Conservation (phyloP, 1,140 invertebrate species). For the Zaprionus lachaisei region DNA sequence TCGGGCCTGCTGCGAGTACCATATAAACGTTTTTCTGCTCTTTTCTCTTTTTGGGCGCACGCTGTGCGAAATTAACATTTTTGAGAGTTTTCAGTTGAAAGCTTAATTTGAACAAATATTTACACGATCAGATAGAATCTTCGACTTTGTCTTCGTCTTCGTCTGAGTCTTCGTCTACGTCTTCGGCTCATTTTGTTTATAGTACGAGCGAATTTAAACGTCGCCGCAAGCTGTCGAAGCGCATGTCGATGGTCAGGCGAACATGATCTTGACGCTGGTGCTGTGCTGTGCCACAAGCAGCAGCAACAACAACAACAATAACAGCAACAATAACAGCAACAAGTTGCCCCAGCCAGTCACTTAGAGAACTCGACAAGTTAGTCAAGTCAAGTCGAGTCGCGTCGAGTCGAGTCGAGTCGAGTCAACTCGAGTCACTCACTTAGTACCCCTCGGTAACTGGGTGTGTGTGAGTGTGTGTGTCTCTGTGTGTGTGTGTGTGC, state of each 20-base stretch:
- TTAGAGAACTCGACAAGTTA: slow-evolving; percentile 61
- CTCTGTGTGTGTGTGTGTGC: slow-evolving; percentile 15
- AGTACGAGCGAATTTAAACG: slow-evolving; percentile 78
- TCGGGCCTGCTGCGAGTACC: no score
- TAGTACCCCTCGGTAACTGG: slow-evolving; percentile 39
- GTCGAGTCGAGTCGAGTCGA: slow-evolving; percentile 15
- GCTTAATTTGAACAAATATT: slow-evolving; percentile 81
- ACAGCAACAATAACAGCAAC: background rate
- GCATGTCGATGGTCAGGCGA: slow-evolving; percentile 69
- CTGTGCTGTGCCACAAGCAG: slow-evolving; percentile 2
- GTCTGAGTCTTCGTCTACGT: background rate
- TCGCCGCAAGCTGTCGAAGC: slow-evolving; percentile 67
- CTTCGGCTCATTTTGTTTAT: slow-evolving; percentile 69
- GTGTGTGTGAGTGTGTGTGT: slow-evolving; percentile 6
- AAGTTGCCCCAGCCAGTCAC: slow-evolving; percentile 36
- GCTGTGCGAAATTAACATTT: slow-evolving; percentile 42
- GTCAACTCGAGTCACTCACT: slow-evolving; percentile 47
- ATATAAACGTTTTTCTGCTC: background rate
- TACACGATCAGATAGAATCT: slow-evolving; percentile 78
- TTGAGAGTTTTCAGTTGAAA: slow-evolving; percentile 73
- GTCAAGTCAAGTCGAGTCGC: slow-evolving; percentile 42
- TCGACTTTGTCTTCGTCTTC: background rate
- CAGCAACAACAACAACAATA: background rate
- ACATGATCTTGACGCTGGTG: slow-evolving; percentile 47
- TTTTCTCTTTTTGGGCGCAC: slow-evolving; percentile 10